phyloP scores from a whole-genome alignment of 2,797 vertebrate species.

The Staurois parvus region DNA sequence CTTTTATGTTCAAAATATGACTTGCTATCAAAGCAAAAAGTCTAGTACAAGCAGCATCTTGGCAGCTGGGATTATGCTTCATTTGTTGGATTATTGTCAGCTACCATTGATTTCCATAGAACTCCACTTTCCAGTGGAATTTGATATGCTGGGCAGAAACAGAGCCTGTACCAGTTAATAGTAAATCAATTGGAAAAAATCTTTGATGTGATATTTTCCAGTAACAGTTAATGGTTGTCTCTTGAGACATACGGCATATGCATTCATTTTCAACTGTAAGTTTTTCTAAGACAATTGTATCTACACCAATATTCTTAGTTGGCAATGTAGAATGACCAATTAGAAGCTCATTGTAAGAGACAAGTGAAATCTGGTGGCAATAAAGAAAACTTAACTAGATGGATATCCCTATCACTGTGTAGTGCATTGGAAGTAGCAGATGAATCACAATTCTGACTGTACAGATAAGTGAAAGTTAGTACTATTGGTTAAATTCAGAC shows the following conservation, averaged over 20 bases:
- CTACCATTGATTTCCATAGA: not conserved
- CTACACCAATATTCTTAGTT: not conserved
- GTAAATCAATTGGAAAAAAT: not conserved
- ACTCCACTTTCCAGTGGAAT: not conserved
- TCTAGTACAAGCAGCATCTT: too few relatives aligned
- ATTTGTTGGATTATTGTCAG: not conserved
- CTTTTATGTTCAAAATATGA: too few relatives aligned
- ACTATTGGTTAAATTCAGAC: too few relatives aligned
- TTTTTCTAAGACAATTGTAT: not conserved
- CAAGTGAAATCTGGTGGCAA: not conserved
- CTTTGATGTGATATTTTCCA: slow-evolving; percentile 2
- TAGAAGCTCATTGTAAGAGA: not conserved
- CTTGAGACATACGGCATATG: not conserved
- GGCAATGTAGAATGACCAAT: not conserved
- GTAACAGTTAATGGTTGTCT: not conserved
- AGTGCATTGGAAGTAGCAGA: too few relatives aligned
- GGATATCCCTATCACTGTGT: too few relatives aligned
- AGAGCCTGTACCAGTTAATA: not conserved
- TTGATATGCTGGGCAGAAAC: slow-evolving; percentile 2
- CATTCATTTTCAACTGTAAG: not conserved
- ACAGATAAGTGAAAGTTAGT: too few relatives aligned
- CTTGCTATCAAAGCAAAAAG: too few relatives aligned
- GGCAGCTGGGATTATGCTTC: not conserved
- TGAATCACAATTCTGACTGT: too few relatives aligned
- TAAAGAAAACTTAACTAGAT: not conserved